These are phyloP conservation scores for Psittacula cyanocephala DNA, from an alignment of 2,113 vertebrate genomes.

Conservation along the genomic window DNA sequence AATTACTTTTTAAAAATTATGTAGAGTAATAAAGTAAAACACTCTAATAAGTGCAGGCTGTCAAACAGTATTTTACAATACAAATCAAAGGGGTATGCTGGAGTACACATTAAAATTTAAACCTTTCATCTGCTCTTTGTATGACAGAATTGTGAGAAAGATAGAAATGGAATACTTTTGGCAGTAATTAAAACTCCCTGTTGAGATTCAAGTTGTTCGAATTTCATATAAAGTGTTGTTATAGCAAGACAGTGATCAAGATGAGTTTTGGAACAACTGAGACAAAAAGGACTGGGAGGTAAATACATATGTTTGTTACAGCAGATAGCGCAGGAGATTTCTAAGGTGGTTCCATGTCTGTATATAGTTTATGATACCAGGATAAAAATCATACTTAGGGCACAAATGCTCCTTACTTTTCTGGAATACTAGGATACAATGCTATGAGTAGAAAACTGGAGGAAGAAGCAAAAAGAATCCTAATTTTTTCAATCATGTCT, in stretches of 20 bases:
- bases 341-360: not conserved
- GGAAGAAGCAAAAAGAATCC: not conserved
- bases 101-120: conserved; percentile 42
- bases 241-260: conserved; percentile 22
- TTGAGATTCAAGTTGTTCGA: not conserved
- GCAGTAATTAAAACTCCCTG: not conserved
- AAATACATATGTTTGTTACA: not conserved
- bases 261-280: conserved; percentile 1
- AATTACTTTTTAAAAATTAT: not conserved
- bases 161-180: conserved; percentile 5
- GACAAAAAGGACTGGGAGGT: not conserved
- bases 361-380: not conserved
- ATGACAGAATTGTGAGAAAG: conserved; percentile 7
- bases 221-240: not conserved
- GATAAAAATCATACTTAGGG: not conserved
- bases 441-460: not conserved
- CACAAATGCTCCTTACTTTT: not conserved
- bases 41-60: not conserved
- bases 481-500: not conserved
- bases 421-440: not conserved
- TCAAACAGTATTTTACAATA: not conserved
- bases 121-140: conserved; percentile 4
- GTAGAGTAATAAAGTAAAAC: conserved; percentile 6
- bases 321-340: not conserved
- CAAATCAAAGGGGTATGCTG: conserved; percentile 6